Evolutionary conservation across 2,888 invertebrate species (phyloP), one percentile per base, ranked within the genome.

Genomic region (Drosophila putrida): DNA sequence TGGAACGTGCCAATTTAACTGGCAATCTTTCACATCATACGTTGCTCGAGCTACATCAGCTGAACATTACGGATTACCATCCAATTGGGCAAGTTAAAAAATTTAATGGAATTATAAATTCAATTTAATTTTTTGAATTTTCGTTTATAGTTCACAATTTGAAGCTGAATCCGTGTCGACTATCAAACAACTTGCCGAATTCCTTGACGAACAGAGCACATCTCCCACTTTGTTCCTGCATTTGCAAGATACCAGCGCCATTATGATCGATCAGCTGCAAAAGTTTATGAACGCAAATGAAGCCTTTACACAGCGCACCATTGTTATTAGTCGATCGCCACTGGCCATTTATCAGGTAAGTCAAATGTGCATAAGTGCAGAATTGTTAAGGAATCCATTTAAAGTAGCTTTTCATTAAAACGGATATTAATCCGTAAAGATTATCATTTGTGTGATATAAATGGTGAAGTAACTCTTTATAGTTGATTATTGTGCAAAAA

Each of bases 41-140:
- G 6, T 76, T 92, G 36, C 88, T 84, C 39, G 89, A 90, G 20
- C 78, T 93, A 25, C 90, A 91, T 68, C 90, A 92, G 76, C 80
- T 93, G 2, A 92, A 92, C 72, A 89, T 93, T 57, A 90, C 91
- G 4, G 91, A 91, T 69, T 89, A 91, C 44, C 92, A 93, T 90
- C 92, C 93, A 11, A 80, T 93, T 76, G 91, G 92, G 92, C 92
- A 76, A 25, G 35, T n/a, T 11, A 13, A 31, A 9, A 6, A 31
- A 9, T 6, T 6, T 0, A 6, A 31, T 31, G 9, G 6, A 31
- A 31, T 2, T 31, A 8, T 31, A 31, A 2, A 31, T 6, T 8
- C 8, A 6, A 31, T 31, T 2, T 6, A 0, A 31, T 8, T 31
- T 31, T 8, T 8, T 31, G 8, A 1, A 31, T 31, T 31, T 31